phyloP scores from a whole-genome alignment of 2,113 vertebrate genomes.

The Ramphastos sulfuratus region DNA sequence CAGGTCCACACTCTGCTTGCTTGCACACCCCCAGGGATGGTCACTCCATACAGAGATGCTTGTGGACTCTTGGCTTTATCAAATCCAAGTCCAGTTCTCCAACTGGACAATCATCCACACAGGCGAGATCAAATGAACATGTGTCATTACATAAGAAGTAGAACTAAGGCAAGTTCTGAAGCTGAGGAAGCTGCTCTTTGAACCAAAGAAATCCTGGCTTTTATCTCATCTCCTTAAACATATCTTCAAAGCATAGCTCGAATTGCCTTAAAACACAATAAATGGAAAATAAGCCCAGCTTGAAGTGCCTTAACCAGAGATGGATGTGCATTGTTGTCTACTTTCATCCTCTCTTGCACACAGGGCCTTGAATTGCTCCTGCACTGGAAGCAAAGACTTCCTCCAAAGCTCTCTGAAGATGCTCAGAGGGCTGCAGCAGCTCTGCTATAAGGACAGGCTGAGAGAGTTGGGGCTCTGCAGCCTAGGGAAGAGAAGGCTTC shows the following conservation, averaged over 20 bases:
- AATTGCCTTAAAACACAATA: not conserved
- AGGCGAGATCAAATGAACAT: not conserved
- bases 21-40: too few relatives aligned
- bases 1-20: too few relatives aligned
- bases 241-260: conserved; percentile 1
- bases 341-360: not conserved
- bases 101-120: accelerated
- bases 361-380: not conserved
- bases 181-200: not conserved
- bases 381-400: not conserved
- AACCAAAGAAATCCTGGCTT: not conserved
- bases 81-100: not conserved
- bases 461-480: too few relatives aligned
- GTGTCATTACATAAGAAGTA: not conserved
- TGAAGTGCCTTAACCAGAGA: not conserved
- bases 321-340: not conserved
- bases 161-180: not conserved
- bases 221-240: not conserved
- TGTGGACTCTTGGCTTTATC: not conserved
- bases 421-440: too few relatives aligned
- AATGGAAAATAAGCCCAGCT: not conserved
- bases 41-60: not conserved
- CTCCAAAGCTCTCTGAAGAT: not conserved
- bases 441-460: too few relatives aligned
- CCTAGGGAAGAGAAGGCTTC: too few relatives aligned